Percentiles rank a stretch among this genome's conserved stretches.
Conservation (phyloP, 1,140 invertebrate genomes). For the Hypsibius dujardini region DNA sequence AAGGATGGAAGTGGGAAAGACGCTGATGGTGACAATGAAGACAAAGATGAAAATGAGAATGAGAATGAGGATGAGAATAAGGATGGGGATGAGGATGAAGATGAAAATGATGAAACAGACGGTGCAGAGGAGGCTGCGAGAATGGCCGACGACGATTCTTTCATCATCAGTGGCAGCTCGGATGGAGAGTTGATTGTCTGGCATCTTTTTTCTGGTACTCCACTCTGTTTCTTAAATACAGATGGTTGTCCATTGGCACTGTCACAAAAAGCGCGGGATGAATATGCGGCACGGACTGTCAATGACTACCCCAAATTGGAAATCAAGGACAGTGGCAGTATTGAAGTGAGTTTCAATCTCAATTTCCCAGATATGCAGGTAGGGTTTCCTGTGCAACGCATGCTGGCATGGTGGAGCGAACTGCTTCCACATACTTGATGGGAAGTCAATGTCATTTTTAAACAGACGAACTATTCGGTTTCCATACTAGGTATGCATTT, state of each 20-base stretch:
- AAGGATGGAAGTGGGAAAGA: neutral
- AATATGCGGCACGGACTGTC: neutral
- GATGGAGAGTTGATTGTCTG: constrained; percentile 16
- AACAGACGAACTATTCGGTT: too few species aligned
- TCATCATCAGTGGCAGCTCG: neutral
- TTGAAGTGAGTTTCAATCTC: neutral
- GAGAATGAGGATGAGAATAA: neutral
- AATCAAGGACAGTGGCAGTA: constrained; percentile 4
- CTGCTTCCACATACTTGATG: too few species aligned
- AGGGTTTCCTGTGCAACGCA: too few species aligned
- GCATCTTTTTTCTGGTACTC: neutral
- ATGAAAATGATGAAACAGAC: neutral
- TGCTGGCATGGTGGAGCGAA: too few species aligned
- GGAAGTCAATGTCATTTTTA: too few species aligned
- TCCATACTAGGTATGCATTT: too few species aligned
- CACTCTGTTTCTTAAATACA: neutral
- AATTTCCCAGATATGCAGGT: too few species aligned
- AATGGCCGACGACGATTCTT: neutral
- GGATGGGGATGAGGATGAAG: neutral
- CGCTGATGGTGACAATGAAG: constrained; percentile 9
- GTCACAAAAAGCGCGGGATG: neutral
- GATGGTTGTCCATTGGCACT: constrained; percentile 5
- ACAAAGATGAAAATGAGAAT: constrained; percentile 1
- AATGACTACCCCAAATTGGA: constrained; percentile 5
- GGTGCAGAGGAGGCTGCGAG: neutral